Evolutionary conservation across 2,113 vertebrate genomes (phyloP), one percentile per base, ranked within the genome.

Genomic region (Sphaerodactylus townsendi): DNA sequence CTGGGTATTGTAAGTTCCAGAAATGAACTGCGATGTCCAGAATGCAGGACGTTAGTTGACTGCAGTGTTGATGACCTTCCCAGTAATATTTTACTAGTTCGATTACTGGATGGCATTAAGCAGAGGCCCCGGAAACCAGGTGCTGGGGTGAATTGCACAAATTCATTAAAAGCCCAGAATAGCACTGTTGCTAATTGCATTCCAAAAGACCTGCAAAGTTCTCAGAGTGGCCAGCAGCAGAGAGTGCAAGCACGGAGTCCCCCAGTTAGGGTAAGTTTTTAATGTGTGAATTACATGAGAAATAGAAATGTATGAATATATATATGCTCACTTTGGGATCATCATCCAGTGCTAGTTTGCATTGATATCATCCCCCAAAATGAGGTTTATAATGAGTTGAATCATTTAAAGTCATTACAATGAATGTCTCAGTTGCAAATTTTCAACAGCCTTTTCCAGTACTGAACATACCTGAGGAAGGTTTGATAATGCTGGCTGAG

Each of bases 21-120:
- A 0, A 98, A 97, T 0, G 99, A 99, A 93, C 96, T 99, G 85
- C 96, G 98, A 37, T 99, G 99, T 91, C 99, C 99, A 0, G 99
- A 99, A 94, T 99, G 99, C 94, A 96, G 99, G 91, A 99, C 98
- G 44, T 94, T 99, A 25, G 98, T 99, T 85, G 98, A 98, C 91
- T 98, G 97, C 0, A 92, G 96, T 0, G 98, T 99, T 28, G 99
- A 99, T 0, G 98, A 99, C 72, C 98, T 99, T 68, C 99, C 99
- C 53, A 99, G 98, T 95, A 99, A 99, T 87, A 99, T 99, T 93
- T 95, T 99, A 65, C 97, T 99, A 5, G 98, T 99, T 77, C 96
- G 99, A 82, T 97, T 99, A 68, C 95, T 99, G 93, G 99, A 99
- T 62, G 99, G 99, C 88, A 99, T 99, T 96, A 99, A 99, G 91